Conservation (phyloP, 2,113 vertebrate genomes). For the Lates calcarifer region DNA sequence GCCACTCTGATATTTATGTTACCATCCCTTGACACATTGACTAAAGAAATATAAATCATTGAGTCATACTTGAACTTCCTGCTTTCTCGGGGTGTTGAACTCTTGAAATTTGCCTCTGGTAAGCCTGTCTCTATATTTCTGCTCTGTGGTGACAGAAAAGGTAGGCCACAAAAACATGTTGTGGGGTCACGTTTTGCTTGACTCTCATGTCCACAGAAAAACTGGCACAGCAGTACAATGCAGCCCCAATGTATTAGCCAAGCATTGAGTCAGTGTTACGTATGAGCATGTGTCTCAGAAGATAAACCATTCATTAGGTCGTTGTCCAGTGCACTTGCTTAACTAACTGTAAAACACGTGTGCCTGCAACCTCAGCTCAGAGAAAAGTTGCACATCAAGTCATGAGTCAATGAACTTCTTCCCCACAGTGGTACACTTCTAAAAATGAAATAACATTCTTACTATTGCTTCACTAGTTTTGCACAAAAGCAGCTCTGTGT, state of each 20-base stretch:
- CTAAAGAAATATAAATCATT: slow-evolving; percentile 53
- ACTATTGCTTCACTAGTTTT: slow-evolving; percentile 42
- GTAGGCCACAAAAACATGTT: slow-evolving; percentile 27
- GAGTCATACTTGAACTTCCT: slow-evolving; percentile 66
- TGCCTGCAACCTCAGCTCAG: background rate
- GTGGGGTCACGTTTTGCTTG: slow-evolving; percentile 20
- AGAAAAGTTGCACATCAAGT: slow-evolving; percentile 29
- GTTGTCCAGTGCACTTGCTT: slow-evolving; percentile 36
- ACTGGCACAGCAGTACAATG: slow-evolving; percentile 12
- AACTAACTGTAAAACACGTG: slow-evolving; percentile 22
- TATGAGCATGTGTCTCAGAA: slow-evolving; percentile 34
- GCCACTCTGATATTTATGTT: slow-evolving; percentile 57
- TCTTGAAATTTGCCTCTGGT: slow-evolving; percentile 40
- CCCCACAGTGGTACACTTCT: background rate
- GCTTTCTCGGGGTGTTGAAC: slow-evolving; percentile 48
- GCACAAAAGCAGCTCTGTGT: slow-evolving; percentile 10
- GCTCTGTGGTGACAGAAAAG: slow-evolving; percentile 14
- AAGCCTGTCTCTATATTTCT: slow-evolving; percentile 35
- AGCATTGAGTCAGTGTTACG: slow-evolving; percentile 26
- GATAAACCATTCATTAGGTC: slow-evolving; percentile 15
- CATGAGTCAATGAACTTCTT: slow-evolving; percentile 23
- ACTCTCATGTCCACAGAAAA: slow-evolving; percentile 24
- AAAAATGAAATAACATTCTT: slow-evolving; percentile 1
- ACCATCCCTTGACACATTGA: slow-evolving; percentile 50
- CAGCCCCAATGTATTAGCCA: slow-evolving; percentile 36